Percentiles rank a stretch among this genome's conserved stretches.
Evolutionary conservation across 2,113 vertebrate genomes (phyloP).

Genomic region (Xenopus laevis): DNA sequence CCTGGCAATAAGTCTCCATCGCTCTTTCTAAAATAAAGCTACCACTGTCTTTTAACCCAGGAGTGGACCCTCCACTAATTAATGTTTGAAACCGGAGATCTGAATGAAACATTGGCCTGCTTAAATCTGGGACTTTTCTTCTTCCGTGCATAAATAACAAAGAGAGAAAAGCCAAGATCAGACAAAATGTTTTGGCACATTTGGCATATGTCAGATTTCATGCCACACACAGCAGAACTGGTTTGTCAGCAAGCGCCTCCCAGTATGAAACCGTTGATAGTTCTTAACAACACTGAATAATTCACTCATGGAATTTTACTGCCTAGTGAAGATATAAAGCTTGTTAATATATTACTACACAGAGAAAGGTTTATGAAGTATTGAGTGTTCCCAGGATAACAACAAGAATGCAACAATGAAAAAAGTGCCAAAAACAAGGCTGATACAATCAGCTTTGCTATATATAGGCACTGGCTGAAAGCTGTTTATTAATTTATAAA

Average conservation of each 20-base stretch:
- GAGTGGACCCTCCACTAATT: constrained; percentile 3
- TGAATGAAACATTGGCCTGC: not conserved
- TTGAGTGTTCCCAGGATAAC: constrained; percentile 22
- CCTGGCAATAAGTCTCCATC: constrained; percentile 22
- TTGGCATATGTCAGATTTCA: not conserved
- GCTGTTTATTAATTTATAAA: constrained; percentile 33
- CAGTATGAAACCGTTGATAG: not conserved
- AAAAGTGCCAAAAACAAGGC: constrained; percentile 17
- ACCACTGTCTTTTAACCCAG: constrained; percentile 18
- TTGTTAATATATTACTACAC: constrained; percentile 26
- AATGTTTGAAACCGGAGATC: constrained; percentile 16
- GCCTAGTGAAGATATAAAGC: not conserved
- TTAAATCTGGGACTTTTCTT: not conserved
- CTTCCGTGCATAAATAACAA: not conserved
- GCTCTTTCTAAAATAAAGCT: constrained; percentile 10
- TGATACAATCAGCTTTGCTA: constrained; percentile 7
- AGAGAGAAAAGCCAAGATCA: not conserved
- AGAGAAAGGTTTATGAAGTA: constrained; percentile 24
- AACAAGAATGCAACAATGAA: constrained; percentile 22
- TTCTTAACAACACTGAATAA: constrained; percentile 21
- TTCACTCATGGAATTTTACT: constrained; percentile 28
- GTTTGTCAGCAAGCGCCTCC: constrained; percentile 13
- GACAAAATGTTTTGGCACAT: not conserved
- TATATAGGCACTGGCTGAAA: constrained; percentile 20
- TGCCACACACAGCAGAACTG: not conserved